These are phyloP conservation scores for Lacerta agilis DNA, from an alignment of 2,797 vertebrate species.

Conservation along the genomic window DNA sequence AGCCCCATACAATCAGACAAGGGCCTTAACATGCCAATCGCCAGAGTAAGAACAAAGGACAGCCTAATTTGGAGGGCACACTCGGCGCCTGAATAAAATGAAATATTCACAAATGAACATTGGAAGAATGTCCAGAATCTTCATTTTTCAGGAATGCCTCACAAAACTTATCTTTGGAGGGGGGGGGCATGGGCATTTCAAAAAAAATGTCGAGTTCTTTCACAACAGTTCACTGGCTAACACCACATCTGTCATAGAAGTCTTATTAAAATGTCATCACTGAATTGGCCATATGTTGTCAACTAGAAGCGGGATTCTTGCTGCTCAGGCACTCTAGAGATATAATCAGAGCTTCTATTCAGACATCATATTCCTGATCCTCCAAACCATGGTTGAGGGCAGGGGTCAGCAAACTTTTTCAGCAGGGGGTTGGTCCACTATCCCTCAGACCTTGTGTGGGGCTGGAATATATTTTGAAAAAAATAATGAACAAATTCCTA, in stretches of 20 bases:
- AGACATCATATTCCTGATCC: not conserved
- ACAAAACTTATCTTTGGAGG: conserved; percentile 51
- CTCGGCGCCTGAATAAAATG: conserved; percentile 69
- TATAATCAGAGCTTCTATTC: not conserved
- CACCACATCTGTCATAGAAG: conserved; percentile 4
- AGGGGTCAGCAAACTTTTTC: too few species aligned
- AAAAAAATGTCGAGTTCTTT: conserved; percentile 47
- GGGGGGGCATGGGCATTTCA: conserved; percentile 31
- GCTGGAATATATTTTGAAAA: too few species aligned
- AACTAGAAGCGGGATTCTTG: not conserved
- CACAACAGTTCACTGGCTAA: conserved; percentile 58
- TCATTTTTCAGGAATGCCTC: conserved; percentile 68
- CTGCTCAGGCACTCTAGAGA: not conserved
- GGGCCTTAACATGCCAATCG: conserved; percentile 72
- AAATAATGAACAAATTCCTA: too few species aligned
- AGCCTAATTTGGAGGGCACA: conserved; percentile 70
- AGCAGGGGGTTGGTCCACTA: too few species aligned
- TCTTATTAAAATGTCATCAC: conserved; percentile 39
- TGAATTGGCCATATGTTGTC: not conserved
- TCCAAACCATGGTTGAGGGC: not conserved
- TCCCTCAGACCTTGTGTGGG: too few species aligned
- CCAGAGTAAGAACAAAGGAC: conserved; percentile 77
- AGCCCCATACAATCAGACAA: conserved; percentile 76
- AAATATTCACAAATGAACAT: conserved; percentile 76
- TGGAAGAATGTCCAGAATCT: conserved; percentile 75